Base-by-base conservation (phyloP, 2,113 vertebrate genomes). In the Cavia porcellus region DNA sequence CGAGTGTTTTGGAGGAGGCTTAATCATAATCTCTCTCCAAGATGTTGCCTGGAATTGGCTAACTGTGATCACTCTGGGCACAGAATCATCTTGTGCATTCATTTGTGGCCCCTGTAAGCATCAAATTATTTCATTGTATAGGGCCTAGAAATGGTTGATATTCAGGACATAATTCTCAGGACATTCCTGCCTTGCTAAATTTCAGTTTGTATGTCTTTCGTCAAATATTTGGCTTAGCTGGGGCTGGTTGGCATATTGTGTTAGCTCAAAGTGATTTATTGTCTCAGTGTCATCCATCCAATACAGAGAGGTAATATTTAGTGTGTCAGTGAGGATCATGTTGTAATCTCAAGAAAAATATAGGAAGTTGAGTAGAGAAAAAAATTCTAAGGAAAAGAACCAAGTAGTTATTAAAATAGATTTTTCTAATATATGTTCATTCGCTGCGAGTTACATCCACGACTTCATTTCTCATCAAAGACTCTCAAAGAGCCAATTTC, bases 141-240 rank as follows among this genome's bases (percentile, higher is more conserved):
- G 35, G 82, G 50, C 86, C 66, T 93, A 79, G 68, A 85, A 66
- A 45, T 35, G 95, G 95, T 98, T 98, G 96, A 74, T 97, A 95
- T 86, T 68, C 88, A 92, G 95, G 93, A 91, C 95, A 94, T 97
- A 94, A 97, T 98, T 98, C 98, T 96, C 96, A 64, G 75, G 96
- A 97, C 81, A 74, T 97, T 96, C 92, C 94, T 97, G 94, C 97
- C 98, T 98, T 98, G 98, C 98, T 98, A 97, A 98, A 97, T 98
- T 98, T 98, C 98, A 98, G 97, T 98, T 98, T 97, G 84, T 96
- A 87, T 98, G 97, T 95, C 96, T 96, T 97, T 98, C 10, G 7
- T 98, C 98, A 98, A 98, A 98, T 98, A 98, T 98, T 98, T 98
- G 98, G 90, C 96, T 98, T 98, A 96, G 96, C 97, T 92, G 97